Base-by-base conservation (phyloP, 2,113 vertebrate species). In the Numenius arquata region DNA sequence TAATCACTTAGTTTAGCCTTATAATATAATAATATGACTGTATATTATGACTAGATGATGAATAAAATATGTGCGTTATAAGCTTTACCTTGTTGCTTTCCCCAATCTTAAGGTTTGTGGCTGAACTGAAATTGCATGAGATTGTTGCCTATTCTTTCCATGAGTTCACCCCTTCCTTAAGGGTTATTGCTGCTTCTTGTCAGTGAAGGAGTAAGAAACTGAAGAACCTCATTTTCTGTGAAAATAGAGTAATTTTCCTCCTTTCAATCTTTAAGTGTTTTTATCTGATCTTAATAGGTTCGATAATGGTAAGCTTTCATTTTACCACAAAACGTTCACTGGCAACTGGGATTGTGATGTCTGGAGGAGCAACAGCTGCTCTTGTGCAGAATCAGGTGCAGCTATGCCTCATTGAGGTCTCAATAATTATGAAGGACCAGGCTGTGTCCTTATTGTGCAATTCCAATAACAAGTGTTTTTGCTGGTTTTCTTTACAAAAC, bases 221-320 rank as follows among this genome's bases (percentile, higher is more conserved):
- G 19, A 53, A 47, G 29, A n/a, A 41, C 34, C 15, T 26, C 0
- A 16, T 52, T 80, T 85, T 67, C 40, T 67, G 40, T 7, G 5
- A n/a, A 70, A 50, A 38, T 26, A 26, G 36, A 55, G 48, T 13
- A 41, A 5, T 13, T 62, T 72, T 50, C 43, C 32, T 48, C 17
- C 50, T 58, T 50, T 59, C 22, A 45, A 17, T 9, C 38, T 59
- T 25, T 45, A 59, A 41, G 18, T n/a, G 36, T 53, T 78, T 80
- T 63, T 76, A 36, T 83, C 36, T 79, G 71, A 72, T 67, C 58
- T 59, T 53, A 32, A 47, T 79, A 96, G 53, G 92, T 41, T 48
- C 30, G 16, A 83, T 94, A 72, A 85, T 77, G 76, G 86, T 78
- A 53, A 93, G 79, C 70, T 92, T 93, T 90, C 94, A 94, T n/a